These are phyloP conservation scores for Neoniphon sammara DNA, from an alignment of 2,797 vertebrate species.

Conservation along the genomic window DNA sequence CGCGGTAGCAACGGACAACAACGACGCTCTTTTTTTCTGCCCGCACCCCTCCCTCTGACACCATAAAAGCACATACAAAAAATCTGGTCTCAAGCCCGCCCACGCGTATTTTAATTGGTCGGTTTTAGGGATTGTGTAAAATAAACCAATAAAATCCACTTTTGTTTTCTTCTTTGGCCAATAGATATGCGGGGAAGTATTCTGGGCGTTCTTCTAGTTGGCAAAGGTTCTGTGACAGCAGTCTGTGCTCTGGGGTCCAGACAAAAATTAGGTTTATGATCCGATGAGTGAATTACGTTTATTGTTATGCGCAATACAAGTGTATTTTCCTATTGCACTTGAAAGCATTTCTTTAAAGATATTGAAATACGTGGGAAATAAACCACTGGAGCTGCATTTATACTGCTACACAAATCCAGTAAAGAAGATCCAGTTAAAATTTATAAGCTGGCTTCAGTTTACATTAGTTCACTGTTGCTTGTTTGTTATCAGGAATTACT, in stretches of 20 bases:
- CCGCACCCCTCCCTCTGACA: slow-evolving; percentile 47
- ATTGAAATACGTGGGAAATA: too few relatives aligned
- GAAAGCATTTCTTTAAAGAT: not conserved
- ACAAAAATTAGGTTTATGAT: not conserved
- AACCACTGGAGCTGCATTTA: too few relatives aligned
- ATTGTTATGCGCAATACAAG: not conserved
- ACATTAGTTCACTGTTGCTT: not conserved
- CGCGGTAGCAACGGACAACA: slow-evolving; percentile 65
- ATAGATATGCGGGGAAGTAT: slow-evolving; percentile 13
- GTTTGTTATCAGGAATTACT: not conserved
- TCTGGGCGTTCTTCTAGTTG: not conserved
- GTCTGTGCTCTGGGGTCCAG: not conserved
- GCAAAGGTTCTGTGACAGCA: not conserved
- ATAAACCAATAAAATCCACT: slow-evolving; percentile 57
- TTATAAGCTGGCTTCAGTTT: not conserved
- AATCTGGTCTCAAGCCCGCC: slow-evolving; percentile 39
- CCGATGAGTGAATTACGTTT: not conserved
- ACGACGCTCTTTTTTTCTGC: slow-evolving; percentile 22
- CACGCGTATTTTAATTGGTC: slow-evolving; percentile 56
- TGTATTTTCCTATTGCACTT: not conserved
- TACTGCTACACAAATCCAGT: too few relatives aligned
- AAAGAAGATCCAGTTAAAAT: too few relatives aligned
- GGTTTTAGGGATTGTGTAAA: slow-evolving; percentile 54
- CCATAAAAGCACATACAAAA: not conserved
- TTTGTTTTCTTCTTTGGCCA: slow-evolving; percentile 21